Base-by-base conservation (phyloP, 64 coral and sea anemone species). In the Hydrozoanthus tunicans region DNA sequence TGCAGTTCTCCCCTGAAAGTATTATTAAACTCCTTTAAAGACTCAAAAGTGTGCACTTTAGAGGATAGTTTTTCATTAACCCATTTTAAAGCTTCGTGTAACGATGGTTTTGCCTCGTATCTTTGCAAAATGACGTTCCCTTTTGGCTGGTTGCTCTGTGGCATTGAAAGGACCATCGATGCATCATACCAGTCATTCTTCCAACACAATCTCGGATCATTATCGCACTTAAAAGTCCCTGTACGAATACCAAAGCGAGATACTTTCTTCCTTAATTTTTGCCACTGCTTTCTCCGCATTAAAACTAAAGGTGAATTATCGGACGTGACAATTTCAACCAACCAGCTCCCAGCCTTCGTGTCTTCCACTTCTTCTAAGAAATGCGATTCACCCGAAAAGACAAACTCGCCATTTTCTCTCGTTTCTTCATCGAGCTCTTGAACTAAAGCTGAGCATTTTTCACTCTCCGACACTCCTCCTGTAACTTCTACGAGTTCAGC, bases 361-460 rank as follows among this genome's bases (percentile, higher is more conserved):
- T 99, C 97, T 86, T 99, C 97, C 5, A 99, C 94, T 73, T 99
- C 94, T 62, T 99, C 97, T 24, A 99, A 95, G 58, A 99, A 94
- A 71, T 99, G 97, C 73, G 97, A 99, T 15, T 94, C 94, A 20
- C 96, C 78, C n/a, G 86, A 89, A 53, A 95, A 95, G 3, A 73
- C 78, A 56, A 95, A 81, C 24, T 95, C 84, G 11, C 72, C 72
- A 57, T 61, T 89, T 73, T 94, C 90, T 81, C 94, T 92, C n/a
- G 66, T 73, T 54, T 92, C 90, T 51, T 89, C 81, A 57, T 66
- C 57, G 56, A 17, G 61, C 24, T 71, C 74, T 51, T 82, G 68
- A 5, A 85, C 15, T 61, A 89, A 67, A 77, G 83, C 53, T 3
- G 93, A 94, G 60, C 91, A 93, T 7, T 76, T 90, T 65, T 94